Percentiles rank a stretch among this genome's conserved stretches.
phyloP scores from a whole-genome alignment of 1,140 invertebrate species.

The Arctopsyche grandis region DNA sequence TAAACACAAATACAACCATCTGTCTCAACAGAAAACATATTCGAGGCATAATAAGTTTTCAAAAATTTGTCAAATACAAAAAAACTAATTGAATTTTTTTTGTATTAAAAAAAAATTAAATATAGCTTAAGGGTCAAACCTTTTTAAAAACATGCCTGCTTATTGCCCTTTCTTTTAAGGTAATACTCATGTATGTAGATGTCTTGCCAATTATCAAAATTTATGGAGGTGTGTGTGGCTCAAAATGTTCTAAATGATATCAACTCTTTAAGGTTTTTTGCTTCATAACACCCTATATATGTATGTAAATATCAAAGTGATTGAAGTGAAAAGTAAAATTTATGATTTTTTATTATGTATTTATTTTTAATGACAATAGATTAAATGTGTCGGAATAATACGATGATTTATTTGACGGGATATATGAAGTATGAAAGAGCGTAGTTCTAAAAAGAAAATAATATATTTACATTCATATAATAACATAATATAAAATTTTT shows the following conservation, averaged over 20 bases:
- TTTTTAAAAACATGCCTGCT: not conserved
- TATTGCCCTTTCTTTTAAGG: not conserved
- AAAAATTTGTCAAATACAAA: not conserved
- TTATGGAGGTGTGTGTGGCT: no score
- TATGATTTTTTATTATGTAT: no score
- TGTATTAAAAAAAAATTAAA: not conserved
- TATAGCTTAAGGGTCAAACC: not conserved
- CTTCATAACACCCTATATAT: no score
- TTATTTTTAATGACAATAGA: not conserved
- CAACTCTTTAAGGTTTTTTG: no score
- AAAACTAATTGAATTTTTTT: not conserved
- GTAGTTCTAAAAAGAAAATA: not conserved
- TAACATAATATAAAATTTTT: not conserved
- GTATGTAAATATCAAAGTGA: no score
- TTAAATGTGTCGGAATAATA: constrained; percentile 6
- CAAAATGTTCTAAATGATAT: no score
- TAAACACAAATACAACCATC: no score
- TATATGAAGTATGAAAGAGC: not conserved
- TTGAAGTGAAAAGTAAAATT: no score
- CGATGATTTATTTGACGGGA: constrained; percentile 11
- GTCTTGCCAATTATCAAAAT: no score
- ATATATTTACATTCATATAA: not conserved
- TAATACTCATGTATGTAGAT: no score
- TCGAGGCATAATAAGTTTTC: not conserved
- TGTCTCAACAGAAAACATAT: no score